These are phyloP conservation scores for Hemiscyllium ocellatum DNA, from an alignment of 2,113 vertebrate genomes.

Conservation along the genomic window DNA sequence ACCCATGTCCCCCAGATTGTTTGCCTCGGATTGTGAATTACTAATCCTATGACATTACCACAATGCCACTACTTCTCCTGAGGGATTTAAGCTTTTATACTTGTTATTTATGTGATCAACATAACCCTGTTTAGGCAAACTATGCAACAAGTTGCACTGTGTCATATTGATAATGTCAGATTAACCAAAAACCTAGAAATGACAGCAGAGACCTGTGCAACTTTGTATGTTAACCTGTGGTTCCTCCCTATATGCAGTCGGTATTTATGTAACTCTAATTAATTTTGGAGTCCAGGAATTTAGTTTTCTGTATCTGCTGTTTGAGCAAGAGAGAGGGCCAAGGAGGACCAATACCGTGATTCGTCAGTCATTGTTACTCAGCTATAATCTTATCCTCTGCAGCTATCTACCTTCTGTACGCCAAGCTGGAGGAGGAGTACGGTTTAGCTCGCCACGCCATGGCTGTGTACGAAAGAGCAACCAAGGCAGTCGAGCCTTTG, in stretches of 20 bases:
- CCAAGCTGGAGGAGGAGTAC: conserved; percentile 80
- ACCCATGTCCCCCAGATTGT: neutral
- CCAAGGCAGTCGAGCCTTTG: conserved; percentile 67
- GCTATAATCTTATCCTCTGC: neutral
- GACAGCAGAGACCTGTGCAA: neutral
- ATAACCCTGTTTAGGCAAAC: neutral
- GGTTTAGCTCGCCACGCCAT: conserved; percentile 85
- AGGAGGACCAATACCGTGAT: neutral
- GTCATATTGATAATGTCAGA: neutral
- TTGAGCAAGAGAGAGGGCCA: neutral
- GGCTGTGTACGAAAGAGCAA: conserved; percentile 85
- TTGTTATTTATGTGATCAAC: neutral
- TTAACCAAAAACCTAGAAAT: neutral
- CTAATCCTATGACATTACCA: too few relatives aligned
- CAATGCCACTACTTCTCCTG: too few relatives aligned
- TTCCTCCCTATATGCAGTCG: neutral
- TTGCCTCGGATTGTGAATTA: too few relatives aligned
- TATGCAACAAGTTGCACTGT: neutral
- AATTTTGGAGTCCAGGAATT: neutral
- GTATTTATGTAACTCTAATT: neutral
- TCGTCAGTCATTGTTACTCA: neutral
- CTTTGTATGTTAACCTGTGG: neutral
- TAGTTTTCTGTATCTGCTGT: neutral
- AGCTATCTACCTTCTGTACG: conserved; percentile 83
- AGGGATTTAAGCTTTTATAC: too few relatives aligned